Evolutionary conservation across 2,888 invertebrate species (phyloP).

Genomic region (Pemphredon lugubris): DNA sequence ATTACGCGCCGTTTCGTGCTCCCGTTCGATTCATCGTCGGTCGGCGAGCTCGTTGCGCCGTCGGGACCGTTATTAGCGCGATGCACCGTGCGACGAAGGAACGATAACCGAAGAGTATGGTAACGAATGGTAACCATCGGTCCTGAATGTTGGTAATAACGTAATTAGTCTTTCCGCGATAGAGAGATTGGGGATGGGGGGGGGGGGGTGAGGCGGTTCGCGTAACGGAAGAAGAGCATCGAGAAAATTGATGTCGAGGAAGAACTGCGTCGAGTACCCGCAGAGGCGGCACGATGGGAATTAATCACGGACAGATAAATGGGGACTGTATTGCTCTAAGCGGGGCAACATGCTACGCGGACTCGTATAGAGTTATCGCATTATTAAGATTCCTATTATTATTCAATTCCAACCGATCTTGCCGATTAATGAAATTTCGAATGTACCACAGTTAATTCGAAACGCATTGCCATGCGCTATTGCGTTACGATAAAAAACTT

Average conservation of each 20-base stretch:
- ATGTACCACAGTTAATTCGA: too few species aligned
- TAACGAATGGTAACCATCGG: conserved; percentile 43
- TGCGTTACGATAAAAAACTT: too few species aligned
- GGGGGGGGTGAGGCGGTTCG: background rate
- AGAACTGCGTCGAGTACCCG: conserved; percentile 22
- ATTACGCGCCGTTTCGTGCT: conserved; percentile 67
- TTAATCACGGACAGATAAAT: conserved; percentile 35
- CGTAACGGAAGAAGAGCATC: conserved; percentile 11
- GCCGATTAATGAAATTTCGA: too few species aligned
- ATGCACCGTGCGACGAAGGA: conserved; percentile 31
- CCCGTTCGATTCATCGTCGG: conserved; percentile 55
- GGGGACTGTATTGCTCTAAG: conserved; percentile 9
- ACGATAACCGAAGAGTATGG: conserved; percentile 37
- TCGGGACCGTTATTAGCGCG: conserved; percentile 46
- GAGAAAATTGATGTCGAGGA: conserved; percentile 44
- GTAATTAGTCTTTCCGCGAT: conserved; percentile 41
- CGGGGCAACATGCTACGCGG: conserved; percentile 22
- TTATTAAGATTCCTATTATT: background rate
- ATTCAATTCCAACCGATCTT: background rate
- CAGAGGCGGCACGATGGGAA: conserved; percentile 1
- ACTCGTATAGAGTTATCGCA: background rate
- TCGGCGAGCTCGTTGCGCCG: conserved; percentile 5
- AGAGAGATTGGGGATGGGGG: background rate
- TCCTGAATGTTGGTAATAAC: conserved; percentile 36
- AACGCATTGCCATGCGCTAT: too few species aligned